phyloP scores from a whole-genome alignment of 2,888 invertebrate genomes.

The Merodon equestris region DNA sequence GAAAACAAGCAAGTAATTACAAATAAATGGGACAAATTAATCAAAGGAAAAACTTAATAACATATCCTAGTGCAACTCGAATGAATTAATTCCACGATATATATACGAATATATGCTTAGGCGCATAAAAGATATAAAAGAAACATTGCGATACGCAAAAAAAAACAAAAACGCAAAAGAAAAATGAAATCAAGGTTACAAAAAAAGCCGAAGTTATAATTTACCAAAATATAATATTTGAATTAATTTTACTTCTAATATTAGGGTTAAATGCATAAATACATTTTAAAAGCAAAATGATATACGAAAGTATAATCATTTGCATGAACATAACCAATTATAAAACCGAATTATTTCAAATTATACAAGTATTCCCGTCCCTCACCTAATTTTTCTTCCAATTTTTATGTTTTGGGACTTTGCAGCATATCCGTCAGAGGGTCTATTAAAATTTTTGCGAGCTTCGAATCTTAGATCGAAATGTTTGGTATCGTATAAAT shows the following conservation, averaged over 20 bases:
- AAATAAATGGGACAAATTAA: too few species aligned
- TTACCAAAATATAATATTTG: constrained; percentile 37
- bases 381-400: constrained; percentile 80
- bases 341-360: constrained; percentile 51
- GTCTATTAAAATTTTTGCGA: constrained; percentile 78
- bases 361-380: constrained; percentile 70
- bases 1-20: too few species aligned
- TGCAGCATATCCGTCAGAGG: constrained; percentile 76
- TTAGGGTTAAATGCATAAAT: constrained; percentile 58
- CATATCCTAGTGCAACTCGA: too few species aligned
- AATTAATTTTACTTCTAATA: constrained; percentile 13
- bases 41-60: too few species aligned
- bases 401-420: constrained; percentile 76
- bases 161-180: constrained; percentile 5
- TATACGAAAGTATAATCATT: constrained; percentile 53
- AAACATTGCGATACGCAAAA: not conserved
- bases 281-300: constrained; percentile 50
- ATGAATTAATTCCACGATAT: too few species aligned
- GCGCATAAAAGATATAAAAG: too few species aligned
- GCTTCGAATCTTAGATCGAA: constrained; percentile 76
- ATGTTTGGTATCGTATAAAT: constrained; percentile 74
- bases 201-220: not conserved
- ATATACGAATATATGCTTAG: too few species aligned
- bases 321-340: constrained; percentile 61
- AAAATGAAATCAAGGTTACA: constrained; percentile 10